phyloP scores from a whole-genome alignment of 2,797 vertebrate species.

The Synaphobranchus kaupii region DNA sequence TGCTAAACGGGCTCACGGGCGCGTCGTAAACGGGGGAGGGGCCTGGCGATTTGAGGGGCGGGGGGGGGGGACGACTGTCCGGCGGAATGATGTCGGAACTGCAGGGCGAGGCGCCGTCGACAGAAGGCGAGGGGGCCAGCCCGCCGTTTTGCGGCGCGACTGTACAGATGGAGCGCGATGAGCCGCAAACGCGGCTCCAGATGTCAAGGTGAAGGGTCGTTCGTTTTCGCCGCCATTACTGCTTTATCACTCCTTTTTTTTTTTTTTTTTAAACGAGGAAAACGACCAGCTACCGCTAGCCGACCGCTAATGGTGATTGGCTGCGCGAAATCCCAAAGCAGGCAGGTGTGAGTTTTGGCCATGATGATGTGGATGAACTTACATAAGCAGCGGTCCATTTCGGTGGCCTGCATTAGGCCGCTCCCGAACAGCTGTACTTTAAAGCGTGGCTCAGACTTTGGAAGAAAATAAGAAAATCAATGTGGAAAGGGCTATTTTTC shows the following conservation, averaged over 20 bases:
- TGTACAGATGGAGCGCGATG: not conserved
- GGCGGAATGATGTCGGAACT: not conserved
- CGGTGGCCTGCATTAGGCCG: not conserved
- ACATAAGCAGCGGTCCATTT: conserved; percentile 38
- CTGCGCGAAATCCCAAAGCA: not conserved
- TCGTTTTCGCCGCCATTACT: not conserved
- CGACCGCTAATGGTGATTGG: not conserved
- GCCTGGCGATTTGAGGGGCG: not conserved
- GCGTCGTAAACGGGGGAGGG: not conserved
- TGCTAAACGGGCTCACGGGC: not conserved
- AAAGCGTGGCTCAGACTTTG: not conserved
- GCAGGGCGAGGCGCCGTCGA: not conserved
- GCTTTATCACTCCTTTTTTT: not conserved
- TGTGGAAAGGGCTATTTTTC: not conserved
- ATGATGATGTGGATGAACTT: conserved; percentile 36
- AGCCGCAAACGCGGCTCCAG: not conserved
- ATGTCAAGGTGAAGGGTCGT: conserved; percentile 19
- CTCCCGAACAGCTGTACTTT: not conserved
- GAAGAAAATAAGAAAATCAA: not conserved
- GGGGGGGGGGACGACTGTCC: no score
- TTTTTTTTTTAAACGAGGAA: not conserved
- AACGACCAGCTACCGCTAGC: not conserved
- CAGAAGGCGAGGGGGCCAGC: not conserved
- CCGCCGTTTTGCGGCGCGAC: not conserved
- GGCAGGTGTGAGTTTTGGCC: not conserved